Evolutionary conservation across 2,888 invertebrate genomes (phyloP).

Genomic region (Drosophila fungiperda): DNA sequence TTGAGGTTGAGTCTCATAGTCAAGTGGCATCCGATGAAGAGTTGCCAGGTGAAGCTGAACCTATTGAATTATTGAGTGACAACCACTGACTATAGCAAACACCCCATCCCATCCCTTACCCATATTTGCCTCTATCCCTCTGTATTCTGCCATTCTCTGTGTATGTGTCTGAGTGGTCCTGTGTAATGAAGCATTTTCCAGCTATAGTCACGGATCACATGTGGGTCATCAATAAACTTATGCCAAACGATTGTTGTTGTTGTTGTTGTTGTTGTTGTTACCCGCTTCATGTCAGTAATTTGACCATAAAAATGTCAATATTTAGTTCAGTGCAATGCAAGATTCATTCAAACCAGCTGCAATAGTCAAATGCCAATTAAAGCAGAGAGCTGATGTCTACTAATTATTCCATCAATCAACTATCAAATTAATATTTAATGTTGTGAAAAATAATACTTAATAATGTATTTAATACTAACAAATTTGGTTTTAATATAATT

Average conservation of each 20-base stretch:
- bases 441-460: neutral
- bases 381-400: too few relatives aligned
- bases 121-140: neutral
- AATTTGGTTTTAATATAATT: neutral
- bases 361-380: slow-evolving; percentile 7
- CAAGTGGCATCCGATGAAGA: slow-evolving; percentile 49
- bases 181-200: slow-evolving; percentile 63
- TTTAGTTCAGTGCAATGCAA: neutral
- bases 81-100: slow-evolving; percentile 22
- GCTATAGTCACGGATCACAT: slow-evolving; percentile 47
- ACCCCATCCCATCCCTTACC: too few relatives aligned
- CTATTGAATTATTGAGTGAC: slow-evolving; percentile 71
- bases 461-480: neutral
- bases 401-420: neutral
- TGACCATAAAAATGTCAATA: slow-evolving; percentile 36
- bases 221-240: slow-evolving; percentile 68
- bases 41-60: slow-evolving; percentile 31
- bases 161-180: slow-evolving; percentile 22
- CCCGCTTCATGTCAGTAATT: slow-evolving; percentile 23
- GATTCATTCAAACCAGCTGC: neutral
- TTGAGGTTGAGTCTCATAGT: slow-evolving; percentile 63
- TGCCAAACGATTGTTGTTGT: slow-evolving; percentile 16
- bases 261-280: neutral
- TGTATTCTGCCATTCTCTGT: neutral
- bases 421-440: neutral